A percentile compares a stretch with the other conserved stretches of the same genome.
These are phyloP conservation scores for pig (Sus scrofa) DNA, from an alignment of 2,113 vertebrate species.

Conservation along the genomic window T2T-Sscrofa CM000819.6:89063001-89063500, in stretches of 20 bases:
- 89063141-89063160: no score
- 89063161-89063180: no score
- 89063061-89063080: neutral
- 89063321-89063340: neutral
- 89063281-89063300: neutral
- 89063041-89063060: neutral
- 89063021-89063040: neutral
- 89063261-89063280: neutral
- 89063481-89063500: neutral
- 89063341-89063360: neutral
- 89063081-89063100: neutral
- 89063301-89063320: neutral
- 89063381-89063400: neutral
- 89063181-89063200: neutral
- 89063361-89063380: neutral
- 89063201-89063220: neutral
- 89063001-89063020: neutral
- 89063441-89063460: fast-evolving
- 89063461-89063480: neutral
- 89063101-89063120: no score
- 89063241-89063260: neutral
- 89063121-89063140: no score
- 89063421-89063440: neutral
- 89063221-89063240: neutral
- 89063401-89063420: neutral